Percentiles rank a stretch among this genome's conserved stretches.
phyloP scores from a whole-genome alignment of 2,797 vertebrate genomes.

The Anguilla marmorata region DNA sequence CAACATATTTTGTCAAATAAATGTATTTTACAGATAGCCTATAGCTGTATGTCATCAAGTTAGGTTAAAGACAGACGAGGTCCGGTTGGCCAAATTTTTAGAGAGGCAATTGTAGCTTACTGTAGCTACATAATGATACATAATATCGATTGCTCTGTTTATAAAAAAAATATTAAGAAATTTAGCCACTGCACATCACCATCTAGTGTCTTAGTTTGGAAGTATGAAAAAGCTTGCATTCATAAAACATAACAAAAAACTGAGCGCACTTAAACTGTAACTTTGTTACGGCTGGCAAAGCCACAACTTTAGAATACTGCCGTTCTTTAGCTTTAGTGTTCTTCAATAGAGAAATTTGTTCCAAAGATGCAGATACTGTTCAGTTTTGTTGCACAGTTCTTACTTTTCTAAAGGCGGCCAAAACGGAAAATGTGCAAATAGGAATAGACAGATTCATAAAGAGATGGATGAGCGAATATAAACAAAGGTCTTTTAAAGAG shows the following conservation, averaged over 20 bases:
- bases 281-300: neutral
- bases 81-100: neutral
- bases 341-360: neutral
- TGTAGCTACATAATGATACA: neutral
- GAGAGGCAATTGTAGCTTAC: neutral
- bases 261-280: neutral
- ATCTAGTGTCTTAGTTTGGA: conserved; percentile 62
- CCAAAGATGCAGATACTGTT: neutral
- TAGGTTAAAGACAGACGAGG: neutral
- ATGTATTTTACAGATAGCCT: neutral
- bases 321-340: neutral
- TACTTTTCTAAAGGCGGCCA: neutral
- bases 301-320: neutral
- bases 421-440: neutral
- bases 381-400: neutral
- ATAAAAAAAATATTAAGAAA: neutral
- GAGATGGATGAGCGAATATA: conserved; percentile 29
- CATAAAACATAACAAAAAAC: neutral
- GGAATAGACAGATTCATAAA: neutral
- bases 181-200: conserved; percentile 55
- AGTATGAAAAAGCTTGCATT: conserved; percentile 40
- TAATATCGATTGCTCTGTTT: neutral
- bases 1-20: neutral
- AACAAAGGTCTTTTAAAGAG: neutral
- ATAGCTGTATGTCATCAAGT: neutral